phyloP scores from a whole-genome alignment of 2,888 invertebrate genomes.

The Philereme vetulata region DNA sequence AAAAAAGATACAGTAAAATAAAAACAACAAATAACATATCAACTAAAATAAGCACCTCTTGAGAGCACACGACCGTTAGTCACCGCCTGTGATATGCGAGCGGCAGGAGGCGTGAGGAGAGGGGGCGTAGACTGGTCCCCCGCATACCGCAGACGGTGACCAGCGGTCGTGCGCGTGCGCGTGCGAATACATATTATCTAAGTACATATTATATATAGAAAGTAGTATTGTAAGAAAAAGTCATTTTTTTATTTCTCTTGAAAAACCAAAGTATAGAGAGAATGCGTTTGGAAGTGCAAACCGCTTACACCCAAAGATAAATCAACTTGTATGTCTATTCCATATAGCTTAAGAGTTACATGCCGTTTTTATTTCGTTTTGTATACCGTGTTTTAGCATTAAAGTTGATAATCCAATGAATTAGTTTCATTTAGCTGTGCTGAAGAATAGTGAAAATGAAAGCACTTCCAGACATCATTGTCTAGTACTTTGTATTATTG shows the following conservation, averaged over 20 bases:
- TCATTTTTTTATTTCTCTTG: conserved; percentile 14
- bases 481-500: conserved; percentile 42
- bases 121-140: no score
- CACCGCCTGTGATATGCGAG: no score
- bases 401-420: conserved; percentile 57
- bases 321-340: conserved; percentile 41
- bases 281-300: conserved; percentile 75
- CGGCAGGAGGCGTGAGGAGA: no score
- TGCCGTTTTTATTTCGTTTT: conserved; percentile 41
- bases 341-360: conserved; percentile 42
- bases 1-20: no score
- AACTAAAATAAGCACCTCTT: no score
- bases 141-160: no score
- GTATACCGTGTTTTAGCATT: conserved; percentile 64
- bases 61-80: no score
- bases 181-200: not conserved
- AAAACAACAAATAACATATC: no score
- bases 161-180: no score
- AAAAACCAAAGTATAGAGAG: conserved; percentile 47
- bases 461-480: conserved; percentile 78
- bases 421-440: conserved; percentile 71
- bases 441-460: conserved; percentile 81
- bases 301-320: conserved; percentile 54
- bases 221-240: conserved; percentile 10
- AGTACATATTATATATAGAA: not conserved